Evolutionary conservation across 30 jellyfish, hydroid and myxozoan species (phyloP).

Genomic region (Aurelia coerulea): DNA sequence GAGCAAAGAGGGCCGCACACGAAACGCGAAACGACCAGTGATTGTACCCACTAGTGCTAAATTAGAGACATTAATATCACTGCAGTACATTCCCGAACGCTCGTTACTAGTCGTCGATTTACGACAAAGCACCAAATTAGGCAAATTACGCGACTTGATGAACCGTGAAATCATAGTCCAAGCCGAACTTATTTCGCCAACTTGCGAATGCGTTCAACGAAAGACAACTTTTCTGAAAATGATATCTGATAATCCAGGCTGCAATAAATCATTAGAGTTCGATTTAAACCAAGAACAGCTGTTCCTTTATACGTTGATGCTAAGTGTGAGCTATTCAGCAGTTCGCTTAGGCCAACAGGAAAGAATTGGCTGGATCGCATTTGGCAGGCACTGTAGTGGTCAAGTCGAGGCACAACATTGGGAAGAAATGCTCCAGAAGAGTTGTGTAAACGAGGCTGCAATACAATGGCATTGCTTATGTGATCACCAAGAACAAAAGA

Average conservation of each 20-base stretch:
- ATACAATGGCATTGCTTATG: slow-evolving; percentile 98
- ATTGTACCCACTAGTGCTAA: slow-evolving; percentile 94
- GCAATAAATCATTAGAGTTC: slow-evolving; percentile 87
- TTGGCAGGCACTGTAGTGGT: slow-evolving; percentile 96
- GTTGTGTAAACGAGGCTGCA: slow-evolving; percentile 86
- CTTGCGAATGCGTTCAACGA: slow-evolving; percentile 97
- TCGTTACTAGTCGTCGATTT: slow-evolving; percentile 80
- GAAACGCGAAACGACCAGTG: slow-evolving; percentile 73
- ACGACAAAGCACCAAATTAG: slow-evolving; percentile 89
- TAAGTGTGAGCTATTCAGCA: slow-evolving; percentile 95
- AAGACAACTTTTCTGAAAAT: slow-evolving; percentile 88
- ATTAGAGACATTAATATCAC: slow-evolving; percentile 84
- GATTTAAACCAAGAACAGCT: slow-evolving; percentile 85
- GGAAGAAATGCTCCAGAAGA: slow-evolving; percentile 94
- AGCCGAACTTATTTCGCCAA: slow-evolving; percentile 92
- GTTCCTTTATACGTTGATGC: slow-evolving; percentile 89
- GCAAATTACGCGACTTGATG: slow-evolving; percentile 81
- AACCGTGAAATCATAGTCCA: slow-evolving; percentile 90
- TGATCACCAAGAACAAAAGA: slow-evolving; percentile 84
- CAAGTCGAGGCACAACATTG: slow-evolving; percentile 98
- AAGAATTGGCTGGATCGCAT: slow-evolving; percentile 98
- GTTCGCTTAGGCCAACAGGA: slow-evolving; percentile 95
- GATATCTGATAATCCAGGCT: slow-evolving; percentile 92
- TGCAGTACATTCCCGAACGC: slow-evolving; percentile 87
- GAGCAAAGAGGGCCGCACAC: slow-evolving; percentile 49